Conservation (phyloP, 35 echinoderm and acorn worm species). For the Eucidaris tribuloides region DNA sequence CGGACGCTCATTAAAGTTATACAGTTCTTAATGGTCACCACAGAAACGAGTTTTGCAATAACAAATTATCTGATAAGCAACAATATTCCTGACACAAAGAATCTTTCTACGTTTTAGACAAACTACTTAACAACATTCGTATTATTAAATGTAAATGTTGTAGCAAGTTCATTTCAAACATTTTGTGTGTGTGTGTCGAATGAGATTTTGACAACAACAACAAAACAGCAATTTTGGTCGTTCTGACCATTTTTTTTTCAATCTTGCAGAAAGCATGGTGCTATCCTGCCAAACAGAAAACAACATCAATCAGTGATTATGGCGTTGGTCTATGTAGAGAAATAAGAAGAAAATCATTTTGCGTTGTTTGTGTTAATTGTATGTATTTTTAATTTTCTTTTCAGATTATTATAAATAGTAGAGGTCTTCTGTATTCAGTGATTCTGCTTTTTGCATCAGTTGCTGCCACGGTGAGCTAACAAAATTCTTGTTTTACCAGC, state of each 20-base stretch:
- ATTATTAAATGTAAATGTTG: too few species aligned
- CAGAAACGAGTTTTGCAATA: too few species aligned
- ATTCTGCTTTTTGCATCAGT: conserved; percentile 91
- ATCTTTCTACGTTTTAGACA: too few species aligned
- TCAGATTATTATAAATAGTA: conserved; percentile 86
- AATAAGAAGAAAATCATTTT: not conserved
- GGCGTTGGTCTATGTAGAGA: not conserved
- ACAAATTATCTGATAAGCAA: too few species aligned
- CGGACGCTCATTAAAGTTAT: too few species aligned
- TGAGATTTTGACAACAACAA: not conserved
- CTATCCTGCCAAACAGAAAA: not conserved
- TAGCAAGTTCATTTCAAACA: too few species aligned
- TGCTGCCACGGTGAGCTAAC: conserved; percentile 70
- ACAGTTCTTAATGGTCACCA: too few species aligned
- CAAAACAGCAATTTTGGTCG: too few species aligned
- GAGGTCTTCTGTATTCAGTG: conserved; percentile 76
- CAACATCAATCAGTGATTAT: not conserved
- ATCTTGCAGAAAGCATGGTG: not conserved
- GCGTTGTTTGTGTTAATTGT: not conserved
- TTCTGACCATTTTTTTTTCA: not conserved
- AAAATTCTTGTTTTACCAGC: not conserved
- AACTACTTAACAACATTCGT: too few species aligned
- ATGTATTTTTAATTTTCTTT: not conserved
- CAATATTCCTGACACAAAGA: too few species aligned
- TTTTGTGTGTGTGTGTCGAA: too few species aligned